phyloP scores from a whole-genome alignment of 2,113 vertebrate species.

The Azemiops feae region DNA sequence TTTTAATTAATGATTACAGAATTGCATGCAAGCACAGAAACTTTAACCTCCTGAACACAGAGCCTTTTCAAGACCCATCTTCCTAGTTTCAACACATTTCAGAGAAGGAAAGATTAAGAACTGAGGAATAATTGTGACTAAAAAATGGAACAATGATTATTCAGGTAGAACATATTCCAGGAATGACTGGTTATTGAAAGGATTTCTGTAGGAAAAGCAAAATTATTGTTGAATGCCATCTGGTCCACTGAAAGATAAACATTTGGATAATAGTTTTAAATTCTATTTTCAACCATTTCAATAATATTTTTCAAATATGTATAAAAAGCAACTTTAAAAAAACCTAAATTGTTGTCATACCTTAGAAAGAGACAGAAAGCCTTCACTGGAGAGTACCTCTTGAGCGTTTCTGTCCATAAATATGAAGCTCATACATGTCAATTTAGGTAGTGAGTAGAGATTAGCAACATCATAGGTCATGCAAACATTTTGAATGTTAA shows the following conservation, averaged over 20 bases:
- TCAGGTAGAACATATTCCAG: not conserved
- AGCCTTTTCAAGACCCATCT: not conserved
- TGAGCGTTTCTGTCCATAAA: constrained; percentile 96
- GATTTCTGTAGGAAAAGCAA: not conserved
- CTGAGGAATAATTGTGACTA: not conserved
- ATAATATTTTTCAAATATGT: not conserved
- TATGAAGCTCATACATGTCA: constrained; percentile 89
- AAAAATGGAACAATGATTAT: not conserved
- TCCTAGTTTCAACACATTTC: not conserved
- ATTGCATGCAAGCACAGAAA: not conserved
- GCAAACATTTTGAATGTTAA: constrained; percentile 94
- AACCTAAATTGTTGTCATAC: constrained; percentile 59
- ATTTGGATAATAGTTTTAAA: not conserved
- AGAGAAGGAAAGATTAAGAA: no score
- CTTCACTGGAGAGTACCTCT: constrained; percentile 88
- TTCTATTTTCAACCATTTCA: not conserved
- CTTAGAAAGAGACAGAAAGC: constrained; percentile 92
- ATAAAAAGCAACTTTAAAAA: not conserved
- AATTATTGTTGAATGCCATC: not conserved
- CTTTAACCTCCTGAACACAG: not conserved
- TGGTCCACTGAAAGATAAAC: not conserved
- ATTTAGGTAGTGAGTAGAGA: constrained; percentile 87
- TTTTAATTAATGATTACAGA: not conserved
- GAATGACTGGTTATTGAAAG: not conserved
- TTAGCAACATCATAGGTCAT: constrained; percentile 96